phyloP scores from a whole-genome alignment of 2,113 vertebrate species.

The Antennarius striatus region DNA sequence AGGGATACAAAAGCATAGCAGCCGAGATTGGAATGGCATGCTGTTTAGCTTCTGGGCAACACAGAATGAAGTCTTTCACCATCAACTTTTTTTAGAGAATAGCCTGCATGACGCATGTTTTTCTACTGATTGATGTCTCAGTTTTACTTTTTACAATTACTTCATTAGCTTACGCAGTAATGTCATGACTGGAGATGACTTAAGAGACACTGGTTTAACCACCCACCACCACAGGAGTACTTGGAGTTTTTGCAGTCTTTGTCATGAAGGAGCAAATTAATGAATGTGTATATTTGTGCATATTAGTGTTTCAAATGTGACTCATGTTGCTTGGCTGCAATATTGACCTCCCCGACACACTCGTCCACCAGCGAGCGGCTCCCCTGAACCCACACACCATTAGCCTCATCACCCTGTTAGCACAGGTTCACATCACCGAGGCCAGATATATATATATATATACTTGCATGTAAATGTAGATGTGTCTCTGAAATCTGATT shows the following conservation, averaged over 20 bases:
- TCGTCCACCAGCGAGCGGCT: conserved; percentile 42
- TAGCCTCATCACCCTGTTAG: conserved; percentile 50
- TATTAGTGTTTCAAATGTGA: conserved; percentile 31
- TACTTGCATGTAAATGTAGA: conserved; percentile 4
- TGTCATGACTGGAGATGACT: too few relatives aligned
- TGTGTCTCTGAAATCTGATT: conserved; percentile 26
- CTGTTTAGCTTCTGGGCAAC: too few relatives aligned
- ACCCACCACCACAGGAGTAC: neutral
- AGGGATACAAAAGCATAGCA: too few relatives aligned
- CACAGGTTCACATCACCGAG: neutral
- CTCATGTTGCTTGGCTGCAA: conserved; percentile 44
- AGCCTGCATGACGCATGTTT: too few relatives aligned
- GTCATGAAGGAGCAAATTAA: too few relatives aligned
- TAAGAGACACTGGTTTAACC: neutral
- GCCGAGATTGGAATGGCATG: too few relatives aligned
- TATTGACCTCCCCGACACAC: conserved; percentile 46
- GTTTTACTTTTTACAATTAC: too few relatives aligned
- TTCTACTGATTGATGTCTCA: too few relatives aligned
- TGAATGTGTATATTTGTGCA: neutral
- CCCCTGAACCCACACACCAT: conserved; percentile 41
- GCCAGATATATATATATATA: neutral
- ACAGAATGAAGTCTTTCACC: too few relatives aligned
- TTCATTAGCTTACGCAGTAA: too few relatives aligned
- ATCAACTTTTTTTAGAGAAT: too few relatives aligned
- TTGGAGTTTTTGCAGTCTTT: neutral